phyloP scores from a whole-genome alignment of 1,140 invertebrate genomes.

The Cherax destructor region DNA sequence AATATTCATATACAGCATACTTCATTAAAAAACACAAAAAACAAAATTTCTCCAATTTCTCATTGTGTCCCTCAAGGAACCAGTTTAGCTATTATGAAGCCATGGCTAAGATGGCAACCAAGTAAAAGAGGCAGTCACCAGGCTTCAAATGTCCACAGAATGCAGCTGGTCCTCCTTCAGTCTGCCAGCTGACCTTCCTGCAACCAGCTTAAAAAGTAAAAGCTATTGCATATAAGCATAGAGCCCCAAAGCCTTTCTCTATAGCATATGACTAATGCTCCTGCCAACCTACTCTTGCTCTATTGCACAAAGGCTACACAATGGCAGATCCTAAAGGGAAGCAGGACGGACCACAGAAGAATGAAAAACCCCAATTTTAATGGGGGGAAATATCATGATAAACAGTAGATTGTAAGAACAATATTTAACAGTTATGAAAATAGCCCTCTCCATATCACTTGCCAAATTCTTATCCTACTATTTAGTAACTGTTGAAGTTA shows the following conservation, averaged over 20 bases:
- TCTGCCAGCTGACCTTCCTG: background rate
- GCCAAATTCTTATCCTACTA: constrained; percentile 19
- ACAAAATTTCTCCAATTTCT: background rate
- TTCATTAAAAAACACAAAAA: background rate
- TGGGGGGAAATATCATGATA: background rate
- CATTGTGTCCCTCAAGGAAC: background rate
- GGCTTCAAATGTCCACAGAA: too few species aligned
- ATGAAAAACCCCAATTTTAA: constrained; percentile 9
- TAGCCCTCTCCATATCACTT: constrained; percentile 36
- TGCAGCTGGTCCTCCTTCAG: background rate
- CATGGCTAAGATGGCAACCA: background rate
- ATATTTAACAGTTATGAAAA: constrained; percentile 44
- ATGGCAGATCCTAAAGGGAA: constrained; percentile 51
- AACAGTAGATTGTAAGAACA: constrained; percentile 23
- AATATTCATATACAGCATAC: too few species aligned
- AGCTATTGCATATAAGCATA: constrained; percentile 32
- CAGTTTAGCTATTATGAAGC: background rate
- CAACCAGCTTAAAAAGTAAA: background rate
- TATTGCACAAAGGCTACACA: constrained; percentile 38
- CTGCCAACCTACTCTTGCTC: constrained; percentile 24
- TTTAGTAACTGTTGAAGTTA: background rate
- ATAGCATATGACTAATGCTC: constrained; percentile 34
- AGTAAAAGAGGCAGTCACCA: background rate
- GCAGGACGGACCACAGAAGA: constrained; percentile 62
- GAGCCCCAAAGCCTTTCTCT: constrained; percentile 37